Conservation (phyloP, 2,888 invertebrate genomes). For the Nebria salina region DNA sequence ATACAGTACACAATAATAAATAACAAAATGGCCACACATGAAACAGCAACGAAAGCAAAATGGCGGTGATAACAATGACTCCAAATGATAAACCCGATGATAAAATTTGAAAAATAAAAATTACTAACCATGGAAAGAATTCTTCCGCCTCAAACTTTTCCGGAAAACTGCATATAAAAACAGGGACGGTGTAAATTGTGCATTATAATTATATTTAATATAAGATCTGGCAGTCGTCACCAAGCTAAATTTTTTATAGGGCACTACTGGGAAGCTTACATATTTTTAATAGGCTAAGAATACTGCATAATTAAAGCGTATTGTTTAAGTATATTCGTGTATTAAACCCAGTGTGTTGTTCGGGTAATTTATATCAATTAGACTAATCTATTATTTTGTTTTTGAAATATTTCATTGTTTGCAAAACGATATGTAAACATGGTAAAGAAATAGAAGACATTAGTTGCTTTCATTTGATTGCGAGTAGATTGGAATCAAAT, state of each 20-base stretch:
- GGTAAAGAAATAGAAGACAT: not conserved
- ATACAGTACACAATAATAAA: not conserved
- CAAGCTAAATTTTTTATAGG: not conserved
- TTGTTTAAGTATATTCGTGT: not conserved
- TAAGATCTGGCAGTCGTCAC: slow-evolving; percentile 5
- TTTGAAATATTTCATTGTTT: no score
- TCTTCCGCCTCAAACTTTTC: slow-evolving; percentile 81
- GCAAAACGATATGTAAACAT: not conserved
- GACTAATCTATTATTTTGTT: no score
- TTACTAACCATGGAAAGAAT: slow-evolving; percentile 84
- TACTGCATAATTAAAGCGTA: not conserved
- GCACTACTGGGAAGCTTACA: not conserved
- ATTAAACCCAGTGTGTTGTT: not conserved
- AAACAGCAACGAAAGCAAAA: slow-evolving; percentile 34
- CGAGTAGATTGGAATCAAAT: no score
- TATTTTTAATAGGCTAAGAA: not conserved
- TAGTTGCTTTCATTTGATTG: no score
- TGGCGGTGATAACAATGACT: slow-evolving; percentile 15
- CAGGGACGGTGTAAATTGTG: slow-evolving; percentile 48
- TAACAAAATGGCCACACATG: slow-evolving; percentile 20
- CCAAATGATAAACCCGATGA: slow-evolving; percentile 21
- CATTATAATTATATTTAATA: slow-evolving; percentile 23
- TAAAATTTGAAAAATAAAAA: slow-evolving; percentile 19
- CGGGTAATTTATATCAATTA: not conserved
- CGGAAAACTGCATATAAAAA: slow-evolving; percentile 77